Percentiles rank a stretch among this genome's conserved stretches.
Evolutionary conservation across 2,888 invertebrate species (phyloP).

Genomic region (Erebia aethiops): DNA sequence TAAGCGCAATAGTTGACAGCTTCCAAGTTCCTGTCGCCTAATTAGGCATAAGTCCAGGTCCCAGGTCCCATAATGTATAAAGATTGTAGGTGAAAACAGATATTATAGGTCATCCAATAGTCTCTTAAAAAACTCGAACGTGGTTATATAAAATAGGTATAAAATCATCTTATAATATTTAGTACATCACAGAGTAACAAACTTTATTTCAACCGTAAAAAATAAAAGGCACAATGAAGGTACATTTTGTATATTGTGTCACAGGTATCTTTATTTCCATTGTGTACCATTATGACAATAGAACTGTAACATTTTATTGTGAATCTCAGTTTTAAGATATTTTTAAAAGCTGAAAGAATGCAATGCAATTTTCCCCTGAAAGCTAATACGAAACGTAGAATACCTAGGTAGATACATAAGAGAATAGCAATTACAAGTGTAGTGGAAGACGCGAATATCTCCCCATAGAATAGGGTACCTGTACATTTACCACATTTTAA

Average conservation of each 20-base stretch:
- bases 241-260: conserved; percentile 7
- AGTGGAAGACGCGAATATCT: conserved; percentile 9
- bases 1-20: too few species aligned
- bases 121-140: background rate
- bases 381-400: conserved; percentile 13
- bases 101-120: background rate
- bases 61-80: too few species aligned
- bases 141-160: too few species aligned
- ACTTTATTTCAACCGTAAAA: conserved; percentile 7
- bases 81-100: too few species aligned
- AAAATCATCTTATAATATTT: background rate
- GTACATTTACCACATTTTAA: background rate
- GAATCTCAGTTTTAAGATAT: conserved; percentile 8
- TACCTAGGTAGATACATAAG: background rate
- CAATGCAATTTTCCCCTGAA: conserved; percentile 15
- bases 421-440: conserved; percentile 30
- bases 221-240: background rate
- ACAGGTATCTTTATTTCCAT: conserved; percentile 7
- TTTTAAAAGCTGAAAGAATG: conserved; percentile 8
- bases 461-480: conserved; percentile 10
- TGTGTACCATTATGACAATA: conserved; percentile 12
- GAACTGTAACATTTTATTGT: conserved; percentile 15
- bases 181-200: background rate
- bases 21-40: too few species aligned
- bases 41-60: too few species aligned